These are phyloP conservation scores for Diachrysia chrysitis DNA, from an alignment of 2,888 invertebrate species.

Conservation along the genomic window DNA sequence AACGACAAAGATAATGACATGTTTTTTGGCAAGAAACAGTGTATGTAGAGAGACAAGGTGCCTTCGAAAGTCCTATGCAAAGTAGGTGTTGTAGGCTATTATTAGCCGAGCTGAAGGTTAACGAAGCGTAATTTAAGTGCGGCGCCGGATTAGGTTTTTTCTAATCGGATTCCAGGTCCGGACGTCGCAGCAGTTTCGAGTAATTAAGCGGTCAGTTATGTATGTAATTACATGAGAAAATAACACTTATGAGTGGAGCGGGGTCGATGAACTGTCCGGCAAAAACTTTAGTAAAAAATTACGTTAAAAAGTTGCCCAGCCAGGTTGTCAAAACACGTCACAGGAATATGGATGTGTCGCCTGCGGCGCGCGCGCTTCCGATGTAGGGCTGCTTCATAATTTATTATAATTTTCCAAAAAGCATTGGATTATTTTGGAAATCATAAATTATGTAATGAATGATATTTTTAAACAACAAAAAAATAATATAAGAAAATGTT, in stretches of 20 bases:
- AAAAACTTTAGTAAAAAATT: constrained; percentile 74
- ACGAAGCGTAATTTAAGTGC: constrained; percentile 77
- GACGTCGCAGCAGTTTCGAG: constrained; percentile 79
- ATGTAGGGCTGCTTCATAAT: constrained; percentile 61
- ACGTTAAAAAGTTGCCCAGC: constrained; percentile 71
- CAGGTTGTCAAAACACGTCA: constrained; percentile 86
- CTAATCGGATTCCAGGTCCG: constrained; percentile 70
- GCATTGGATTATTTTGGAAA: neutral
- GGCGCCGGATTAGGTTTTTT: constrained; percentile 79
- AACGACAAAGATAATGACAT: constrained; percentile 67
- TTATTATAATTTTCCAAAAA: constrained; percentile 8
- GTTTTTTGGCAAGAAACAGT: constrained; percentile 79
- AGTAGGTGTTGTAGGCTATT: constrained; percentile 62
- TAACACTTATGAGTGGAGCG: constrained; percentile 72
- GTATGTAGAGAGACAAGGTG: constrained; percentile 78
- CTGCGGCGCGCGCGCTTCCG: constrained; percentile 69
- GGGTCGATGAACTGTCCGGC: constrained; percentile 75
- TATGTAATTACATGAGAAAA: constrained; percentile 84
- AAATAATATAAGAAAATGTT: neutral
- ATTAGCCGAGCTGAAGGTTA: constrained; percentile 73
- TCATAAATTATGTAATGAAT: neutral
- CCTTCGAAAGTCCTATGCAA: constrained; percentile 63
- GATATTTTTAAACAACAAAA: neutral
- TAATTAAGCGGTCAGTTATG: constrained; percentile 85
- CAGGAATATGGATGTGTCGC: constrained; percentile 86